A percentile compares a stretch with the other conserved stretches of the same genome.
Evolutionary conservation across 2,113 vertebrate species (phyloP).

Genomic region (Ceyx cyanopectus): DNA sequence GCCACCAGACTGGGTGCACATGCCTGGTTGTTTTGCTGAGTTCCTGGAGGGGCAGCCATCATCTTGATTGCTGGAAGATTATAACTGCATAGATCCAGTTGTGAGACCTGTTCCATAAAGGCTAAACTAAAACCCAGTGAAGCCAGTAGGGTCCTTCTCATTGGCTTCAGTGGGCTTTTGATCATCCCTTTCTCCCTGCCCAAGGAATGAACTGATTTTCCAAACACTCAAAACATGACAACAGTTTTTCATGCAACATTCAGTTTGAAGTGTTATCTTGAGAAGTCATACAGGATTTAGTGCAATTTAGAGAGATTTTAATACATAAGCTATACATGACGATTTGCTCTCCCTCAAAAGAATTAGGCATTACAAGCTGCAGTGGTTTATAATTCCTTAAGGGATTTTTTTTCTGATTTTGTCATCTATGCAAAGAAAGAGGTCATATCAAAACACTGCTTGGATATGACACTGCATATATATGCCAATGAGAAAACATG

Average conservation of each 20-base stretch:
- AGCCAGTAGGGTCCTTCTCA: background rate
- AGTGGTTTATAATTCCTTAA: slow-evolving; percentile 15
- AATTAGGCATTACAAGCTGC: background rate
- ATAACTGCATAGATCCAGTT: slow-evolving; percentile 11
- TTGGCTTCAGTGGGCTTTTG: background rate
- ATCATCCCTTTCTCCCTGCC: background rate
- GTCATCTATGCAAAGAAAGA: slow-evolving; percentile 35
- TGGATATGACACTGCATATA: background rate
- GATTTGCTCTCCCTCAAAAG: slow-evolving; percentile 1
- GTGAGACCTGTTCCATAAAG: background rate
- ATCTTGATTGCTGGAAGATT: background rate
- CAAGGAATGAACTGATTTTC: background rate
- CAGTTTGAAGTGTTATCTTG: background rate
- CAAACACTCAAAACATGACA: background rate
- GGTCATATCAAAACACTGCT: slow-evolving; percentile 18
- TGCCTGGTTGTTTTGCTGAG: background rate
- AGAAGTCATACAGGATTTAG: background rate
- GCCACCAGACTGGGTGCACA: accelerated
- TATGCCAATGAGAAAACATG: background rate
- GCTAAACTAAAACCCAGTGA: slow-evolving; percentile 5
- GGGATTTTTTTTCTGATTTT: background rate
- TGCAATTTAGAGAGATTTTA: slow-evolving; percentile 31
- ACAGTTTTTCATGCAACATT: background rate
- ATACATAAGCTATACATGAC: no score
- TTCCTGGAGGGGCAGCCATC: background rate